Percentiles rank a stretch among this genome's conserved stretches.
Conservation (phyloP, 2,888 invertebrate species). For the Lycocerus yunnanus region DNA sequence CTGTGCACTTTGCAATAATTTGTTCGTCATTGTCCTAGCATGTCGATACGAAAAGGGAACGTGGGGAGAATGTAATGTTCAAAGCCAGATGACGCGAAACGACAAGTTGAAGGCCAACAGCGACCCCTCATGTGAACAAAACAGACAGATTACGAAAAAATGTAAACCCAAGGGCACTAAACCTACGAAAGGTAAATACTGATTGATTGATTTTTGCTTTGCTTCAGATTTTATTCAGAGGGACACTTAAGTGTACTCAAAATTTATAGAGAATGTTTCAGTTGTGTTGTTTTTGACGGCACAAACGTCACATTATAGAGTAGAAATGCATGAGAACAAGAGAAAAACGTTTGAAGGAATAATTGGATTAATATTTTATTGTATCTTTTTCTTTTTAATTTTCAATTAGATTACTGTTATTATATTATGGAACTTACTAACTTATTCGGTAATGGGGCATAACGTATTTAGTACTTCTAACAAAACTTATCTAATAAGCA, state of each 20-base stretch:
- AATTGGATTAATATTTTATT: neutral
- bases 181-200: slow-evolving; percentile 65
- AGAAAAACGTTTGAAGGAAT: neutral
- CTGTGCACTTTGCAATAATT: slow-evolving; percentile 7
- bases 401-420: neutral
- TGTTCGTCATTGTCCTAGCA: slow-evolving; percentile 59
- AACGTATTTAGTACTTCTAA: neutral
- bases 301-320: neutral
- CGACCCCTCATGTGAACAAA: slow-evolving; percentile 81
- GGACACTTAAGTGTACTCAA: slow-evolving; percentile 3
- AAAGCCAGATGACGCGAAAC: slow-evolving; percentile 80
- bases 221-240: slow-evolving; percentile 7
- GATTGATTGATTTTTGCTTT: slow-evolving; percentile 30
- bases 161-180: slow-evolving; percentile 77
- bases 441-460: neutral
- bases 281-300: slow-evolving; percentile 2
- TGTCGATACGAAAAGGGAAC: slow-evolving; percentile 89
- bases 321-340: neutral
- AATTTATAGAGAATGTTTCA: neutral
- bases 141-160: slow-evolving; percentile 81
- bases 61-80: slow-evolving; percentile 82
- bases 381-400: neutral
- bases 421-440: neutral
- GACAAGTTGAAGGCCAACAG: slow-evolving; percentile 83
- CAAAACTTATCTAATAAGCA: neutral